Base-by-base conservation (phyloP, 1,140 invertebrate species). In the Theocolax elegans region DNA sequence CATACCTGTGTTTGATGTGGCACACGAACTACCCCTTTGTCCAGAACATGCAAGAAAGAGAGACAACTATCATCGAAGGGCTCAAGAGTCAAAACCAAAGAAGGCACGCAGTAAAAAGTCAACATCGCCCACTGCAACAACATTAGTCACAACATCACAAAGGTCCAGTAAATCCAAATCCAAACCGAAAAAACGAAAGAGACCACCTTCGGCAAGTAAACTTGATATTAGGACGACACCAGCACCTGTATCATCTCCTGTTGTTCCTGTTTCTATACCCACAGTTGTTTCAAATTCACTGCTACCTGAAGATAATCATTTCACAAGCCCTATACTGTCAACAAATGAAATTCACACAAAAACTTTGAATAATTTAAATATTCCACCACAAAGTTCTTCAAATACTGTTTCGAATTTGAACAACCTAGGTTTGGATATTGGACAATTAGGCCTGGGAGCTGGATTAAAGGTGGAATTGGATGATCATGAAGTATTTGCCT, bases 1-100 rank as follows among this genome's bases (percentile, higher is more conserved):
- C 74, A 88, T 93, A 67, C 95, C 96, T 60, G 93, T 96, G 21
- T 91, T 96, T 78, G 94, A 96, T 85, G 89, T 95, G 65, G 89
- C 89, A 21, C 92, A 95, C 77, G 92, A 95, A 77, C 85, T 94
- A 75, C 94, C 95, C 40, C 85, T 97, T 0, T 97, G 95, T 82
- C 86, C 89, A 8, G 92, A 93, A 74, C 95, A 97, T 81, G 92
- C 91, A 3, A 88, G 91, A 78, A 93, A 93, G 80, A 83, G 90
- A 77, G 92, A 94, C 79, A 93, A 93, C 81, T 93, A 93, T 82
- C 89, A 91, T 79, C 90, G 91, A 79, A 87, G 91, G 70, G 87
- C 87, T 71, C 89, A 90, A 73, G 91, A 92, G 80, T 89, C 89
- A 19, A 92, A 92, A 84, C 92, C 92, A 85, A 94, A 93, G 87